Evolutionary conservation across 2,797 vertebrate species (phyloP), one percentile per base, ranked within the genome.

Genomic region (Micromesistius poutassou): DNA sequence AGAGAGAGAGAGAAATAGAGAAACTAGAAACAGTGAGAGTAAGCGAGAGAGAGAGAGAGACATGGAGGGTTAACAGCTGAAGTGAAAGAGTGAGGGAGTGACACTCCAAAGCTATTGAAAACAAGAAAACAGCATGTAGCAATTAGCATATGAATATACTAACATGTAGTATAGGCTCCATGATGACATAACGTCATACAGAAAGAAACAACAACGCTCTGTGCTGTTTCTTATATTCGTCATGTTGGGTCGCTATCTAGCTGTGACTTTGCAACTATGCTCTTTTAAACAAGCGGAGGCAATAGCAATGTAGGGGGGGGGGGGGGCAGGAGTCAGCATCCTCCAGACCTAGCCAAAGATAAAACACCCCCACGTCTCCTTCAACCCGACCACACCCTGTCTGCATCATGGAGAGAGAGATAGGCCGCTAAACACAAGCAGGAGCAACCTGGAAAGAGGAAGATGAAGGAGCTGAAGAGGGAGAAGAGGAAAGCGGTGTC

Each of bases 361-460:
- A 81, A 83, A 85, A 86, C 83, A 80, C 89, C 82, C 81, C 88
- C 81, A 85, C 82, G 87, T 78, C 86, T 85, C 86, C 83, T 71
- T 88, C 82, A 85, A 83, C 85, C 77, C 86, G 9, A 85, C 86
- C 83, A 85, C 78, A 84, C 74, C 6, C 81, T 88, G 82, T 84
- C 78, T 80, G 85, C 80, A 74, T 83, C 82, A 80, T 88, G 84
- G 84, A 86, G 76, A 75, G 87, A 86, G 86, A 83, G 88, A 87
- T 87, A 88, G 86, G 46, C 16, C 19, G 46, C 16, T 55, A 55
- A 19, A 55, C 16, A 55, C 46, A 55, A 16, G 42, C 42, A 46
- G 13, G 42, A 46, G 42, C 13, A 46, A 13, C 42, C 10, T 80
- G 74, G 88, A 87, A 87, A 82, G 78, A 86, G 88, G 84, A 88